Evolutionary conservation across 2,797 vertebrate species (phyloP).

Genomic region (Acrossocheilus fasciatus): DNA sequence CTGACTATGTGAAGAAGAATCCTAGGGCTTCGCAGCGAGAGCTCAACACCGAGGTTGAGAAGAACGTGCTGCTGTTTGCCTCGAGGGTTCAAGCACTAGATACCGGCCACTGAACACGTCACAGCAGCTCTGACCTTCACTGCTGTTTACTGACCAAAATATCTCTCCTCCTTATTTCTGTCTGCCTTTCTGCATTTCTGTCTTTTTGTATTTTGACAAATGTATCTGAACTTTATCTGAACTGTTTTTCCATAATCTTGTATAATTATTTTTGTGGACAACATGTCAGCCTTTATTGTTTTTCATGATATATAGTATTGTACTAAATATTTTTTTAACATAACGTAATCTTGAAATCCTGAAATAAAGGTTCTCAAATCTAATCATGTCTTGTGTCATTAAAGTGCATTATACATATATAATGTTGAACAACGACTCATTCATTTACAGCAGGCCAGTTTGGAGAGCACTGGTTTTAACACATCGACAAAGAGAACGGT

Average conservation of each 20-base stretch:
- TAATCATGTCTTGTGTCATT: slow-evolving; percentile 9
- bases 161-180: background rate
- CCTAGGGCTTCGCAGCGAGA: slow-evolving; percentile 70
- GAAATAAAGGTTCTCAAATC: slow-evolving; percentile 21
- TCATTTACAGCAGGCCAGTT: slow-evolving; percentile 15
- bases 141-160: background rate
- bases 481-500: slow-evolving; percentile 28
- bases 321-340: background rate
- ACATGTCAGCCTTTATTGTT: background rate
- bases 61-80: slow-evolving; percentile 77
- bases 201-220: background rate
- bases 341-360: too few species aligned
- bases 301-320: background rate
- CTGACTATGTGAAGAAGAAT: slow-evolving; percentile 72
- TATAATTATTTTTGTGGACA: background rate
- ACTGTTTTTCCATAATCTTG: background rate
- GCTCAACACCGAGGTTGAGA: slow-evolving; percentile 75
- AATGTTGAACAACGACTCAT: slow-evolving; percentile 18
- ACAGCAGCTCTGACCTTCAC: background rate
- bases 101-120: slow-evolving; percentile 59
- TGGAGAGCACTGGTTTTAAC: slow-evolving; percentile 39
- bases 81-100: slow-evolving; percentile 73
- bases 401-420: background rate
- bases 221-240: background rate
- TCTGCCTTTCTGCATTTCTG: background rate